These are phyloP conservation scores for Beris morrisii DNA, from an alignment of 2,888 invertebrate genomes.

Conservation along the genomic window DNA sequence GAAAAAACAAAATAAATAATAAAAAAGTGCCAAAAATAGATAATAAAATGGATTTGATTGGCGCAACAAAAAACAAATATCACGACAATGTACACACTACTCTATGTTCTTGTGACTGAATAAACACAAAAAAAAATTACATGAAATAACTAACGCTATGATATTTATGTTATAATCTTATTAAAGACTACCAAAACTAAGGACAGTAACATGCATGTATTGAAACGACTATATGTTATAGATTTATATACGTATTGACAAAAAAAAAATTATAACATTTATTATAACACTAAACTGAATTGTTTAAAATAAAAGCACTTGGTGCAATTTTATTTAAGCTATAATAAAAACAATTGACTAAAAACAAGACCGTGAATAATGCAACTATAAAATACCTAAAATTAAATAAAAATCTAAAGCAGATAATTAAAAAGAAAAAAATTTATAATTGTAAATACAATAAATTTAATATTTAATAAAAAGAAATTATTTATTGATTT, in stretches of 20 bases:
- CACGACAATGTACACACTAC: background rate
- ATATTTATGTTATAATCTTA: background rate
- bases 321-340: conserved; percentile 7
- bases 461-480: conserved; percentile 27
- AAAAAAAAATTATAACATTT: background rate
- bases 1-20: conserved; percentile 11
- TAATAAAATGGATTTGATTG: conserved; percentile 23
- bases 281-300: background rate
- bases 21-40: conserved; percentile 32
- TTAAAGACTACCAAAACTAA: conserved; percentile 10
- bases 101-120: background rate
- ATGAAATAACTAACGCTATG: no score
- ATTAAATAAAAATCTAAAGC: conserved; percentile 2
- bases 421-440: conserved; percentile 14
- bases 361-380: no score
- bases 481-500: conserved; percentile 25
- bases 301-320: conserved; percentile 10
- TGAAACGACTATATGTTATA: conserved; percentile 15
- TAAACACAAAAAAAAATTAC: background rate
- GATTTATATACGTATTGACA: conserved; percentile 30
- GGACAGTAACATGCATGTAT: conserved; percentile 6
- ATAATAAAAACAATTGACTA: no score
- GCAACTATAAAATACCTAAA: conserved; percentile 1
- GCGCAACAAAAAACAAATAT: conserved; percentile 11
- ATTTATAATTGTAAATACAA: conserved; percentile 24